Conservation (phyloP, 2,888 invertebrate genomes). For the Chrysina gloriosa region DNA sequence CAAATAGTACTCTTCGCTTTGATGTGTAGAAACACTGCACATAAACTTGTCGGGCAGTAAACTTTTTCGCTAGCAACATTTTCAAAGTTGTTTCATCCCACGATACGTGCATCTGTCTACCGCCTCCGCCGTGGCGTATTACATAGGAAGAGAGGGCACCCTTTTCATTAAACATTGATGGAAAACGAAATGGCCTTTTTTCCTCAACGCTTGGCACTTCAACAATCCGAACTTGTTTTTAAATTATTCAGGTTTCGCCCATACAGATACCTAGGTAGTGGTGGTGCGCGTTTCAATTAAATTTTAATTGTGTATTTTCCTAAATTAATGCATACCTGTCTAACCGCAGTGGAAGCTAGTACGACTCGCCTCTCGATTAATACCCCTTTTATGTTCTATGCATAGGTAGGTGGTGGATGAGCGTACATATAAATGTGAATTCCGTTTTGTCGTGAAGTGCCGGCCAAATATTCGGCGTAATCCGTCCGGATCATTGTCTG, state of each 20-base stretch:
- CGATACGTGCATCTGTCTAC: neutral
- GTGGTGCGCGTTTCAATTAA: constrained; percentile 24
- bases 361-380: constrained; percentile 10
- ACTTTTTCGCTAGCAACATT: constrained; percentile 24
- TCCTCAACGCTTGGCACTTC: constrained; percentile 28
- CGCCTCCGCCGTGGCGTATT: neutral
- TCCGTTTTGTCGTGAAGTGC: constrained; percentile 34
- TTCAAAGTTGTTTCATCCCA: constrained; percentile 18
- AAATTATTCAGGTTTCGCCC: constrained; percentile 24
- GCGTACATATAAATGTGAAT: constrained; percentile 1
- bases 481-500: constrained; percentile 36
- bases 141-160: constrained; percentile 5
- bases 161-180: constrained; percentile 35
- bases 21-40: constrained; percentile 11
- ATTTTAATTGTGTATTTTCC: constrained; percentile 30
- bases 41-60: constrained; percentile 25
- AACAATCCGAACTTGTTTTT: constrained; percentile 36
- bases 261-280: neutral
- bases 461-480: constrained; percentile 26
- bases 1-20: constrained; percentile 19
- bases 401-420: neutral
- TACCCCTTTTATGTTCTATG: neutral
- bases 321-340: constrained; percentile 32
- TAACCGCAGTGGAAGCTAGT: constrained; percentile 15
- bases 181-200: constrained; percentile 33